Evolutionary conservation across 2,113 vertebrate species (phyloP).

Genomic region (Stictonetta naevosa): DNA sequence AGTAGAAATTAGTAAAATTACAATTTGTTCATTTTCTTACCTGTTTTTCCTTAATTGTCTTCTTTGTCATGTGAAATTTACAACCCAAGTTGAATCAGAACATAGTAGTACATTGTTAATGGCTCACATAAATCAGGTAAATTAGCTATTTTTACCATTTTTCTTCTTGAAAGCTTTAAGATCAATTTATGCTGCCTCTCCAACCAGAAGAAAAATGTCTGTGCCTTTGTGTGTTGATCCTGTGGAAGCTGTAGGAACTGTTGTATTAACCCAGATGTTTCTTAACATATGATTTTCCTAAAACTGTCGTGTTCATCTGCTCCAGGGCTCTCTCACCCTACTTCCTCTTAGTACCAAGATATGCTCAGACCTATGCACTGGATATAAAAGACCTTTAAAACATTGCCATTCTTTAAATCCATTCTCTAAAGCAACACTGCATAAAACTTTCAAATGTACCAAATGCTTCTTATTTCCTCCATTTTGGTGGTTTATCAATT

Average conservation of each 20-base stretch:
- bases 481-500: not conserved
- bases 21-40: conserved; percentile 14
- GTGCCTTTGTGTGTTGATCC: not conserved
- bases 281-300: not conserved
- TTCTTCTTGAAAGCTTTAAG: conserved; percentile 66
- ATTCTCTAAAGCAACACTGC: not conserved
- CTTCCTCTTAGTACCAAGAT: not conserved
- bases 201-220: conserved; percentile 3
- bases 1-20: conserved; percentile 47
- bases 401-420: not conserved
- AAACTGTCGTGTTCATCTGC: not conserved
- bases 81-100: conserved; percentile 58
- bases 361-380: not conserved
- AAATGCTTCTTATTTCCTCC: not conserved
- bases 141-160: conserved; percentile 70
- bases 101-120: conserved; percentile 39
- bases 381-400: not conserved
- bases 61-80: conserved; percentile 73
- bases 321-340: not conserved
- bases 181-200: conserved; percentile 57
- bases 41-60: conserved; percentile 66
- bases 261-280: not conserved
- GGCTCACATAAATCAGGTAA: conserved; percentile 77
- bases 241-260: not conserved
- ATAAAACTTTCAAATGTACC: not conserved